Conservation (phyloP, 2,113 vertebrate species). For the Cathartes aura region DNA sequence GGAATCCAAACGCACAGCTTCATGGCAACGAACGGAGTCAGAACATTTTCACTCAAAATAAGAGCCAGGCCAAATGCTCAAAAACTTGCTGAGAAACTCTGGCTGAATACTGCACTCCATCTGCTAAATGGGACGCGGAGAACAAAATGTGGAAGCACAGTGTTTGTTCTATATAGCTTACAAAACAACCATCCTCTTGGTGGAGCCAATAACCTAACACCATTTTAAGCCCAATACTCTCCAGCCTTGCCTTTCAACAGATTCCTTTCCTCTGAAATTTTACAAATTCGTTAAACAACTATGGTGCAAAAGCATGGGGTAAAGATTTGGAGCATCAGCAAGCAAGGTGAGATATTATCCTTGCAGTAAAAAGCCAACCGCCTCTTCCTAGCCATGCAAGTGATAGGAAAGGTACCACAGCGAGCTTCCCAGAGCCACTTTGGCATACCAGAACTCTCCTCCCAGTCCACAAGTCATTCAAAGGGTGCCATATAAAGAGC, state of each 20-base stretch:
- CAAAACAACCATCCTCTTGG: slow-evolving; percentile 11
- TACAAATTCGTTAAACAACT: background rate
- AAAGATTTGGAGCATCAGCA: background rate
- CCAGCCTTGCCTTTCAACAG: background rate
- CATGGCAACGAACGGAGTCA: background rate
- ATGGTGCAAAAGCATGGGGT: background rate
- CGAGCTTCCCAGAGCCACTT: background rate
- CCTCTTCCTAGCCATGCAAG: background rate
- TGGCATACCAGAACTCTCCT: background rate
- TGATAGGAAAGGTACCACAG: background rate
- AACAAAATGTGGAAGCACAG: slow-evolving; percentile 27
- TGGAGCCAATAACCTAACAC: background rate
- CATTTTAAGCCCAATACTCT: background rate
- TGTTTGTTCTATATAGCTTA: background rate
- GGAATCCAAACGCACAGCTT: background rate
- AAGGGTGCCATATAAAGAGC: background rate
- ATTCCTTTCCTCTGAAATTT: background rate
- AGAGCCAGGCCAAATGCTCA: slow-evolving; percentile 55
- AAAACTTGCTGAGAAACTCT: slow-evolving; percentile 39
- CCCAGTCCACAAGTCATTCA: background rate
- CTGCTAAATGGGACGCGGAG: slow-evolving; percentile 39
- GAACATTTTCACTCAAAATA: slow-evolving; percentile 60
- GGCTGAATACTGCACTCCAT: slow-evolving; percentile 23
- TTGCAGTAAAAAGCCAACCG: background rate
- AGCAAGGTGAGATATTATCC: background rate